These are phyloP conservation scores for Ennomos erosarius DNA, from an alignment of 2,888 invertebrate species.

Conservation along the genomic window DNA sequence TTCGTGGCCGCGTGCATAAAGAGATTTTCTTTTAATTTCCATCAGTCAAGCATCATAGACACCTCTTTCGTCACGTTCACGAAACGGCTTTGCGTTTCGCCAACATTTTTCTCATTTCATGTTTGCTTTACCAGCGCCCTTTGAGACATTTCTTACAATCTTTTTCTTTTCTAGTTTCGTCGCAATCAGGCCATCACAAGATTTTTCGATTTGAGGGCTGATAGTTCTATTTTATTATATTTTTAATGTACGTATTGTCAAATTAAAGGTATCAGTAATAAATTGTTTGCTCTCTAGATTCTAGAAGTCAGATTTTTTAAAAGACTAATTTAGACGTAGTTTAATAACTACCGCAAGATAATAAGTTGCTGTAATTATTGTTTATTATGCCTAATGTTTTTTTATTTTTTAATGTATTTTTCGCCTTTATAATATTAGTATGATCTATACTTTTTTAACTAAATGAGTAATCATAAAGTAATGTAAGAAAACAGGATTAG, in stretches of 20 bases:
- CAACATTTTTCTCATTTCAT: conserved; percentile 29
- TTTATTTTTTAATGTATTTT: too few species aligned
- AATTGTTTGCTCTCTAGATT: too few species aligned
- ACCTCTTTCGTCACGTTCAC: conserved; percentile 22
- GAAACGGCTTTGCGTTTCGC: conserved; percentile 26
- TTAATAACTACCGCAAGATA: background rate
- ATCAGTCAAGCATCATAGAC: conserved; percentile 16
- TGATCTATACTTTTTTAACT: too few species aligned
- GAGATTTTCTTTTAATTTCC: conserved; percentile 3
- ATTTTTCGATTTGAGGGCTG: background rate
- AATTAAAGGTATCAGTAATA: too few species aligned
- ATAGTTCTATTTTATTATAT: too few species aligned
- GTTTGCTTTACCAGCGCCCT: conserved; percentile 28
- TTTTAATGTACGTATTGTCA: too few species aligned
- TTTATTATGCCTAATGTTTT: too few species aligned
- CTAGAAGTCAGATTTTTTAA: too few species aligned
- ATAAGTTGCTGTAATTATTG: background rate
- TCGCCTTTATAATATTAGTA: background rate
- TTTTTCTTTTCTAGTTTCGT: conserved; percentile 23
- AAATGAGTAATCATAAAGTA: background rate
- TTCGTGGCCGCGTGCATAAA: too few species aligned
- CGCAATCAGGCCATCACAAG: conserved; percentile 11
- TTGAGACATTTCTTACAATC: conserved; percentile 23
- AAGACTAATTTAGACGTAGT: too few species aligned
- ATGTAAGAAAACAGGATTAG: background rate